Evolutionary conservation across 1,140 invertebrate genomes (phyloP).

Genomic region (Bombus cullumanus): DNA sequence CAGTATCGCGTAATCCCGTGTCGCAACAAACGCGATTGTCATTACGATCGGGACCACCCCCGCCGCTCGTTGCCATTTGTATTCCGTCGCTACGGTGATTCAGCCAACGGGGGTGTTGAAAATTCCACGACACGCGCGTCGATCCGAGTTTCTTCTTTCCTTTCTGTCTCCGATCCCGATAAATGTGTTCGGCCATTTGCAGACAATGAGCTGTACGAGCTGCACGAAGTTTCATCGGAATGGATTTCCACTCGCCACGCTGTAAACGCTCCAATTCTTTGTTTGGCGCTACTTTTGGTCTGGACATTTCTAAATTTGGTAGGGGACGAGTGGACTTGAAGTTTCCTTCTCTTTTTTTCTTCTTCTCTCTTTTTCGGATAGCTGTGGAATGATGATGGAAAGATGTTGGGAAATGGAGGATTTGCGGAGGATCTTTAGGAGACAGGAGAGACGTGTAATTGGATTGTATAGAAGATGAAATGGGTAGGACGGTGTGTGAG

Average conservation of each 20-base stretch:
- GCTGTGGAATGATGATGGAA: background rate
- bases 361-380: background rate
- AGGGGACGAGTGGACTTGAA: background rate
- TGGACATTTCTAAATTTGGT: background rate
- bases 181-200: slow-evolving; percentile 21
- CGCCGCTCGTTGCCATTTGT: slow-evolving; percentile 11
- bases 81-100: slow-evolving; percentile 4
- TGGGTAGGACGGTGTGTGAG: background rate
- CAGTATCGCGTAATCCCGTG: slow-evolving; percentile 53
- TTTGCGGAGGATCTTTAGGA: background rate
- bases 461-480: background rate
- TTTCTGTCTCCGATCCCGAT: slow-evolving; percentile 2
- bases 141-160: background rate
- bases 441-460: background rate
- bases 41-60: slow-evolving; percentile 1
- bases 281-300: no score
- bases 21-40: slow-evolving; percentile 39
- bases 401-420: background rate
- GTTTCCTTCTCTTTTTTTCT: background rate
- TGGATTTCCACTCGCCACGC: slow-evolving; percentile 2
- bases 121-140: background rate
- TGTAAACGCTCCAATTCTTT: no score
- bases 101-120: background rate
- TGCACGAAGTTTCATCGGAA: background rate
- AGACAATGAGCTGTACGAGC: slow-evolving; percentile 5